A percentile compares a stretch with the other conserved stretches of the same genome.
phyloP scores from a whole-genome alignment of 1,140 invertebrate genomes.

The Drosophila murphyi region DNA sequence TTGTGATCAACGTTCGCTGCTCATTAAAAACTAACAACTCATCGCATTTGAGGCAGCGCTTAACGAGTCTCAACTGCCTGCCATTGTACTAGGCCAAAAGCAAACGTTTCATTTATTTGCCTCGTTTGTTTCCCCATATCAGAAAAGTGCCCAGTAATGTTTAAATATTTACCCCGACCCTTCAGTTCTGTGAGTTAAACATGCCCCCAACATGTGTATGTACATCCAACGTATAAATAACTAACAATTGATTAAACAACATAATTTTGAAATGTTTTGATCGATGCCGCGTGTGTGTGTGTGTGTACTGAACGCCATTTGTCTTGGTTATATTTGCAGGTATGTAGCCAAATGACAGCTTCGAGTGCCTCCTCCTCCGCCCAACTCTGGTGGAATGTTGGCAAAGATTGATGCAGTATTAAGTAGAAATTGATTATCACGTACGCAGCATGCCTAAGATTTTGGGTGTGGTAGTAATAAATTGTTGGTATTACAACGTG shows the following conservation, averaged over 20 bases:
- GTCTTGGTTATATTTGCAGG: slow-evolving; percentile 59
- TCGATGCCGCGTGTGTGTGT: slow-evolving; percentile 39
- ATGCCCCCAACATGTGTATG: slow-evolving; percentile 13
- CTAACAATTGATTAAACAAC: slow-evolving; percentile 67
- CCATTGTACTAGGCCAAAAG: slow-evolving; percentile 34
- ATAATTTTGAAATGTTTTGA: slow-evolving; percentile 68
- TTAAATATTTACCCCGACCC: slow-evolving; percentile 49
- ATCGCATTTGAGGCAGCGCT: slow-evolving; percentile 45
- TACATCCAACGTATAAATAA: slow-evolving; percentile 9
- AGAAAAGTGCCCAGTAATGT: slow-evolving; percentile 63
- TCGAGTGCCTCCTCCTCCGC: neutral
- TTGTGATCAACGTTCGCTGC: slow-evolving; percentile 49
- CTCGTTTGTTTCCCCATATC: slow-evolving; percentile 34
- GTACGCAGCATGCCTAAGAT: neutral
- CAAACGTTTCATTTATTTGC: slow-evolving; percentile 61
- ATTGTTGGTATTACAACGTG: neutral
- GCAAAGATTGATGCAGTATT: slow-evolving; percentile 62
- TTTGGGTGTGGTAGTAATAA: slow-evolving; percentile 29
- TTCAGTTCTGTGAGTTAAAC: slow-evolving; percentile 1
- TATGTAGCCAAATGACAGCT: slow-evolving; percentile 44
- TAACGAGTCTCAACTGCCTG: slow-evolving; percentile 59
- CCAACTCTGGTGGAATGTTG: neutral
- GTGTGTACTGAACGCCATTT: slow-evolving; percentile 60
- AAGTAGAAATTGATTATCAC: slow-evolving; percentile 57
- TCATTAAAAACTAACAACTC: slow-evolving; percentile 67